Evolutionary conservation across 2,888 invertebrate species (phyloP), one percentile per base, ranked within the genome.

Genomic region (Heliconius aoede): DNA sequence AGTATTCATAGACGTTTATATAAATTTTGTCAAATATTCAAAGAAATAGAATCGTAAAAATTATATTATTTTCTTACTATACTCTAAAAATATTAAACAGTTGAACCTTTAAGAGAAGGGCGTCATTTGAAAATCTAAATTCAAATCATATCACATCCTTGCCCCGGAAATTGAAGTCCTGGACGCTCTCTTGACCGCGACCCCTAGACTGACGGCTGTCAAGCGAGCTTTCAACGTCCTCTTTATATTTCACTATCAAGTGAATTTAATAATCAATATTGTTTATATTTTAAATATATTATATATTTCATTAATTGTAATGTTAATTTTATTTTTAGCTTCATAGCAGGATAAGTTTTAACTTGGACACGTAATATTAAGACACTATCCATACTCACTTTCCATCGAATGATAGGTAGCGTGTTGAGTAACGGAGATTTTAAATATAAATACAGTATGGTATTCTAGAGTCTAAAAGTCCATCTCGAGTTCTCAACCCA

Each of bases 101-200:
- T 26, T 60, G 21, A 72, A 72, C 72, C 36, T 72, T 72, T 32
- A 60, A 51, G 9, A 24, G 26, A 21, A 21, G 36, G 72, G 30
- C 36, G 73, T 76, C 74, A 79, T 79, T 75, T 55, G 62, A 72
- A 79, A 86, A 89, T 92, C 90, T 87, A 89, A 91, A 92, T 92
- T 91, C 91, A 89, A 88, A 92, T 88, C 86, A 86, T 85, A 86
- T 82, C 83, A 84, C 84, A 82, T 83, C 85, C 83, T 83, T 85
- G 83, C 85, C 84, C 90, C 92, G 93, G 93, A 93, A 92, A 93
- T 93, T 93, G 92, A 90, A 92, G 86, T 85, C 83, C 84, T 85
- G 84, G 85, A 84, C 86, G 84, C 82, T 84, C 88, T 88, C 88
- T 91, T 92, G 91, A 91, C 93, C 89, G 82, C 82, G 85, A 87